These are phyloP conservation scores for Patella pellucida DNA, from an alignment of 2,888 invertebrate species.

Conservation along the genomic window DNA sequence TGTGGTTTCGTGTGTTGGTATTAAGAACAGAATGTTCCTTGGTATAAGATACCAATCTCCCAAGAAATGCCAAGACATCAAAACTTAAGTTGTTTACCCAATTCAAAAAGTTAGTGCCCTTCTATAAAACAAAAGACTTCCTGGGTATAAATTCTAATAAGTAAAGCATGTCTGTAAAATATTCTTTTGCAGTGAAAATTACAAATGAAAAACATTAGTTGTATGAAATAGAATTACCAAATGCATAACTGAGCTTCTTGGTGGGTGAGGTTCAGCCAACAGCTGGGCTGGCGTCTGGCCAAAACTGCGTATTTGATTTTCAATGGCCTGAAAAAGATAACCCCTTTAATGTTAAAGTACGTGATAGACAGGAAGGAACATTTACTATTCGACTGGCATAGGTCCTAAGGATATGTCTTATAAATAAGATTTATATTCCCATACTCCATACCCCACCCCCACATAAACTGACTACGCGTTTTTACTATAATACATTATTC, in stretches of 20 bases:
- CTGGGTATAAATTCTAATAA: not conserved
- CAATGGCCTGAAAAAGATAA: conserved; percentile 62
- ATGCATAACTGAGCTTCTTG: conserved; percentile 94
- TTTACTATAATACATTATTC: too few relatives aligned
- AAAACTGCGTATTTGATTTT: conserved; percentile 91
- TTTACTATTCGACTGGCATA: not conserved
- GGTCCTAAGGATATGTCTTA: not conserved
- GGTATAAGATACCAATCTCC: too few relatives aligned
- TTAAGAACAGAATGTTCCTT: too few relatives aligned
- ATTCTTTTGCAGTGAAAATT: not conserved
- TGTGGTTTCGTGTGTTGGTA: too few relatives aligned
- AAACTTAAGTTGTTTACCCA: too few relatives aligned
- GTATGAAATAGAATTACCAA: conserved; percentile 75
- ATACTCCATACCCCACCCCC: too few relatives aligned
- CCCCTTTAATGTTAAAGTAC: not conserved
- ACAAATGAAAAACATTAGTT: not conserved
- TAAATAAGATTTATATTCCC: too few relatives aligned
- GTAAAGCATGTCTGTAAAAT: not conserved
- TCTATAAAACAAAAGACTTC: not conserved
- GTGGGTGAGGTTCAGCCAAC: conserved; percentile 98
- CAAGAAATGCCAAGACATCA: too few relatives aligned
- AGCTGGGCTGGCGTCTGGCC: conserved; percentile 99
- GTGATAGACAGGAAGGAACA: too few relatives aligned
- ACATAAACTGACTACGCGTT: too few relatives aligned
- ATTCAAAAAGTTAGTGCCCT: not conserved